Conservation (phyloP, 2,113 vertebrate genomes). For the Calyptomena viridis region DNA sequence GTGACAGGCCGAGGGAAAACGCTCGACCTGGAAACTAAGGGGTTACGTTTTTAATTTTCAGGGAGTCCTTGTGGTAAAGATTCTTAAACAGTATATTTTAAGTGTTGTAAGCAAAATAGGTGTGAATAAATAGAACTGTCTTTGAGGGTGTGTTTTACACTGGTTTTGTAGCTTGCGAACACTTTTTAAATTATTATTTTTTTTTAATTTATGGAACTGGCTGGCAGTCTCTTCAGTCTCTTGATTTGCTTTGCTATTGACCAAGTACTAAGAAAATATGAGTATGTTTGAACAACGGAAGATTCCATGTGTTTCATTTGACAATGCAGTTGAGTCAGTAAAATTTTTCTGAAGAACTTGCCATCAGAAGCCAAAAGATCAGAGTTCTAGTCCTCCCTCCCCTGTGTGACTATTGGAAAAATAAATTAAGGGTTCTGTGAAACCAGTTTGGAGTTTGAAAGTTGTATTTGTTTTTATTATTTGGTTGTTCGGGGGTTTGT, state of each 20-base stretch:
- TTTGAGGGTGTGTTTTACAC: neutral
- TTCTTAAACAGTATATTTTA: rapidly evolving
- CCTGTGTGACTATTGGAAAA: neutral
- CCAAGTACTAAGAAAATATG: neutral
- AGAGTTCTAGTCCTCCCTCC: neutral
- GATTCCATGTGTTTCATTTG: neutral
- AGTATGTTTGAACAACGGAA: neutral
- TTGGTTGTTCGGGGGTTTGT: neutral
- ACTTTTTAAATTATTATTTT: neutral
- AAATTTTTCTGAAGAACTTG: neutral
- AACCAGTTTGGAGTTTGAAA: neutral
- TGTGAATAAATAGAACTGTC: rapidly evolving
- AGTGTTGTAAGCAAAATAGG: neutral
- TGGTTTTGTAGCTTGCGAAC: neutral
- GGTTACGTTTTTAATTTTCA: neutral
- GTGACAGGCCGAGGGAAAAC: rapidly evolving
- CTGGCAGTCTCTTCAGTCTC: neutral
- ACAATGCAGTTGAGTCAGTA: neutral
- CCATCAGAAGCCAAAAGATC: neutral
- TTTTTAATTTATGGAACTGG: rapidly evolving
- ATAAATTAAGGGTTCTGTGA: neutral
- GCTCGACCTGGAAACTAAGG: neutral
- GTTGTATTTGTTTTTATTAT: neutral
- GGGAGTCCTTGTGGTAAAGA: no score
- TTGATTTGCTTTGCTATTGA: neutral